These are phyloP conservation scores for Noctua pronuba DNA, from an alignment of 2,888 invertebrate genomes.

Conservation along the genomic window DNA sequence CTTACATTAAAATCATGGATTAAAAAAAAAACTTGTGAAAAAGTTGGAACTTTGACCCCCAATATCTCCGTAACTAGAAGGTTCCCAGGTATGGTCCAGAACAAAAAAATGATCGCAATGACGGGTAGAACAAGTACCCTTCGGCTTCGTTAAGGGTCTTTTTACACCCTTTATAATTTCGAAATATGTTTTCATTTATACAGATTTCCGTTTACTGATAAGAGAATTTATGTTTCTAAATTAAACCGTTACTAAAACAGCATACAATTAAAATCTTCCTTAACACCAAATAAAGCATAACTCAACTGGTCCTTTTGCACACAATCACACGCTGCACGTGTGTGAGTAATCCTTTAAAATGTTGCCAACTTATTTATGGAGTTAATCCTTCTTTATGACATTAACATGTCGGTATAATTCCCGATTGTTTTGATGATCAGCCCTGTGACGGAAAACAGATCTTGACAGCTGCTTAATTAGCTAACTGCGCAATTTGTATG, in stretches of 20 bases:
- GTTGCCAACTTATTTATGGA: constrained; percentile 56
- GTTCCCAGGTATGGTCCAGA: no score
- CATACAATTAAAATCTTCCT: constrained; percentile 2
- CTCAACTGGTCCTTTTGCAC: constrained; percentile 30
- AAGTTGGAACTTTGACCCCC: no score
- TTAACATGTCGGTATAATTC: constrained; percentile 47
- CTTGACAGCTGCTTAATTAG: constrained; percentile 39
- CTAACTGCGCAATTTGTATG: constrained; percentile 49
- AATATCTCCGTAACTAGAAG: no score
- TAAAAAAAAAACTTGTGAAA: no score
- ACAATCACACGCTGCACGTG: constrained; percentile 3
- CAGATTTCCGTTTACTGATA: neutral
- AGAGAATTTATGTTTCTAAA: neutral
- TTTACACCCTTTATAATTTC: no score
- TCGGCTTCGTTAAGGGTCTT: no score
- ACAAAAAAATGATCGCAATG: no score
- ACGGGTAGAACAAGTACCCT: no score
- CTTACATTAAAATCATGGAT: no score
- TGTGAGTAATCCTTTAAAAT: constrained; percentile 51
- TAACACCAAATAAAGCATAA: constrained; percentile 20
- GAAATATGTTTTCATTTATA: neutral
- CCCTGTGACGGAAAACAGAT: constrained; percentile 53
- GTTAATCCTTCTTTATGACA: constrained; percentile 60
- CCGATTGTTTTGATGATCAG: constrained; percentile 53
- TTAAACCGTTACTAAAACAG: neutral